Evolutionary conservation across 1,140 invertebrate genomes (phyloP).

Genomic region (Drosophila sp.): DNA sequence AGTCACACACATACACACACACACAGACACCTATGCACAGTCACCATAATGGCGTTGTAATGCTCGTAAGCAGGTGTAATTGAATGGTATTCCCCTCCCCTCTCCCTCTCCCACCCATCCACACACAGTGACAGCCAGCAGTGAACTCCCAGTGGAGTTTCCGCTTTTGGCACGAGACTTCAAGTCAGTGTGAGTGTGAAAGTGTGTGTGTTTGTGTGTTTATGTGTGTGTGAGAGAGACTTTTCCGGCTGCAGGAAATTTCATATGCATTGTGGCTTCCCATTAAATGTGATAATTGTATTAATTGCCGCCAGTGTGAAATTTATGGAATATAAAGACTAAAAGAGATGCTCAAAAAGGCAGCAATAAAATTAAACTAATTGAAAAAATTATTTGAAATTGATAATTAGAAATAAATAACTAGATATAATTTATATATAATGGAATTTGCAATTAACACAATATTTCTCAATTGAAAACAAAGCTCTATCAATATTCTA

Average conservation of each 20-base stretch:
- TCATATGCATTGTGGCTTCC: slow-evolving; percentile 66
- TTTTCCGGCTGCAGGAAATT: slow-evolving; percentile 53
- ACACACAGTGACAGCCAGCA: neutral
- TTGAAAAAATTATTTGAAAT: neutral
- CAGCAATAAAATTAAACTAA: neutral
- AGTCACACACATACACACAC: slow-evolving; percentile 25
- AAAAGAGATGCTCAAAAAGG: neutral
- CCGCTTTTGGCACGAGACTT: slow-evolving; percentile 64
- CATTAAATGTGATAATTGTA: slow-evolving; percentile 77
- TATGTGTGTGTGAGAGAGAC: slow-evolving; percentile 22
- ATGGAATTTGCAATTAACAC: no score
- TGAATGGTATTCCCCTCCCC: slow-evolving; percentile 58
- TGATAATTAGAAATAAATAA: neutral
- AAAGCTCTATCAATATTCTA: no score
- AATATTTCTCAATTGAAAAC: no score
- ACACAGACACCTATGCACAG: slow-evolving; percentile 16
- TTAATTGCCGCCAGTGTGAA: slow-evolving; percentile 66
- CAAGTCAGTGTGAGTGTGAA: slow-evolving; percentile 9
- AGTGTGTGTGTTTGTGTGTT: slow-evolving; percentile 18
- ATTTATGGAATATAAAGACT: slow-evolving; percentile 12
- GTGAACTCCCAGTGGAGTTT: slow-evolving; percentile 49
- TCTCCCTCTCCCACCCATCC: no score
- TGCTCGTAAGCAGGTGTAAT: slow-evolving; percentile 77
- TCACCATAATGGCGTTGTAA: slow-evolving; percentile 48
- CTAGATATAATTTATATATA: neutral